These are phyloP conservation scores for Eidolon dupreanum DNA, from an alignment of 2,797 vertebrate species.

Conservation along the genomic window DNA sequence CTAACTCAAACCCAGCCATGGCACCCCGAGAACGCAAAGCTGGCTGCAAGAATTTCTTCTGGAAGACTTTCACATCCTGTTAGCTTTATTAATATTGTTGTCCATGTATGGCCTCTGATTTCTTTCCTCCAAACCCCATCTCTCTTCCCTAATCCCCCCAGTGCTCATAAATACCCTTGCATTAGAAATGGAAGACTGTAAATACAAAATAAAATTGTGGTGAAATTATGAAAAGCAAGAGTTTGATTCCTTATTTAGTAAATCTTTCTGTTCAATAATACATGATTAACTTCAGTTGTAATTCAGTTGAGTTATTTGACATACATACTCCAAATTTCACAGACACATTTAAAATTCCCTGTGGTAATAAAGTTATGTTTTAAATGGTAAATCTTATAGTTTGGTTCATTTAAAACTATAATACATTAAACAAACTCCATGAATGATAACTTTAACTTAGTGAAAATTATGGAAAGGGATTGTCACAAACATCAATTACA, in stretches of 20 bases:
- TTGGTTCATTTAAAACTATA: conserved; percentile 70
- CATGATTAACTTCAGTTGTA: conserved; percentile 83
- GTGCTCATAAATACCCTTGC: conserved; percentile 80
- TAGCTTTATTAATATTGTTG: conserved; percentile 84
- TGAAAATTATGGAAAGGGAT: not conserved
- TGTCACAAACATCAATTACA: not conserved
- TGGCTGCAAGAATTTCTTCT: conserved; percentile 99
- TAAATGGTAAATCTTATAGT: conserved; percentile 81
- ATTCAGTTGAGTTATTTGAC: conserved; percentile 80
- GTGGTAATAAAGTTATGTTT: conserved; percentile 93
- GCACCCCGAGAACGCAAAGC: conserved; percentile 97
- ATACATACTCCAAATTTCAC: conserved; percentile 74
- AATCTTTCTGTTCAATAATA: conserved; percentile 88
- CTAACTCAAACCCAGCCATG: conserved; percentile 90
- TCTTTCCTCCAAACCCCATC: conserved; percentile 50
- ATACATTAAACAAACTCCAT: not conserved
- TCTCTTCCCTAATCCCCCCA: conserved; percentile 60
- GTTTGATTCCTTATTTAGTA: conserved; percentile 85
- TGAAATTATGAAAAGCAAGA: conserved; percentile 81
- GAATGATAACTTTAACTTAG: not conserved
- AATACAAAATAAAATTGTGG: conserved; percentile 89
- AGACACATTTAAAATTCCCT: conserved; percentile 90
- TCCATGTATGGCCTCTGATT: conserved; percentile 35
- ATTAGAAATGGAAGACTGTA: conserved; percentile 87
- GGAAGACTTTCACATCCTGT: conserved; percentile 99